A percentile compares a stretch with the other conserved stretches of the same genome.
phyloP scores from a whole-genome alignment of 2,888 invertebrate species.

The Trimorus sp. region DNA sequence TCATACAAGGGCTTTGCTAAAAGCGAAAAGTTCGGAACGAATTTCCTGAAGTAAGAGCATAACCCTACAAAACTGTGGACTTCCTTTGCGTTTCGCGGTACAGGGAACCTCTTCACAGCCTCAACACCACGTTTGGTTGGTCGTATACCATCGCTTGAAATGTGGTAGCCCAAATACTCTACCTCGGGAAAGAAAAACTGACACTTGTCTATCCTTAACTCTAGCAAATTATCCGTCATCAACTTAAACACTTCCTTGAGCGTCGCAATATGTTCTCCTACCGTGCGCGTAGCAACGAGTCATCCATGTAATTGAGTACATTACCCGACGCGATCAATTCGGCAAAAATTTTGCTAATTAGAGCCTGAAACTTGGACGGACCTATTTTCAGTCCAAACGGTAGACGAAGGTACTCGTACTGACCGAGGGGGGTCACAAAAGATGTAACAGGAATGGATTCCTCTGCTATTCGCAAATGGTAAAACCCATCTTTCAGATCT shows the following conservation, averaged over 20 bases:
- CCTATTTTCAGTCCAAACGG: too few species aligned
- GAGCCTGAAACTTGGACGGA: neutral
- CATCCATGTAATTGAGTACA: slow-evolving; percentile 50
- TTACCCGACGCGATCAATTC: slow-evolving; percentile 12
- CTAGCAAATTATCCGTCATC: slow-evolving; percentile 39
- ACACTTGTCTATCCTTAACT: slow-evolving; percentile 66
- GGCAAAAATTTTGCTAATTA: slow-evolving; percentile 7
- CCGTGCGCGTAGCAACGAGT: slow-evolving; percentile 45
- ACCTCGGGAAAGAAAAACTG: slow-evolving; percentile 61
- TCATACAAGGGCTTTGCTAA: too few species aligned
- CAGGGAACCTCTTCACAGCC: slow-evolving; percentile 67
- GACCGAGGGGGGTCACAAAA: neutral
- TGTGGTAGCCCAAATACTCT: slow-evolving; percentile 68
- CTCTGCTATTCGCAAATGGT: neutral
- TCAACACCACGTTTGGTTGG: slow-evolving; percentile 64
- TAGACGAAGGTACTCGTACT: too few species aligned
- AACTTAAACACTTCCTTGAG: slow-evolving; percentile 41
- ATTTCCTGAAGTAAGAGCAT: too few species aligned
- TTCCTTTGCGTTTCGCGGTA: slow-evolving; percentile 59
- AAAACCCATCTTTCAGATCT: slow-evolving; percentile 21
- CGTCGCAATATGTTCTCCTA: slow-evolving; percentile 38
- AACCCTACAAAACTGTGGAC: slow-evolving; percentile 72
- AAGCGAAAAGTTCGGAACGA: too few species aligned
- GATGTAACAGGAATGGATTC: slow-evolving; percentile 14
- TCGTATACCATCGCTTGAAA: slow-evolving; percentile 63